Conservation (phyloP, 2,888 invertebrate genomes). For the Himalopsyche tibetana region DNA sequence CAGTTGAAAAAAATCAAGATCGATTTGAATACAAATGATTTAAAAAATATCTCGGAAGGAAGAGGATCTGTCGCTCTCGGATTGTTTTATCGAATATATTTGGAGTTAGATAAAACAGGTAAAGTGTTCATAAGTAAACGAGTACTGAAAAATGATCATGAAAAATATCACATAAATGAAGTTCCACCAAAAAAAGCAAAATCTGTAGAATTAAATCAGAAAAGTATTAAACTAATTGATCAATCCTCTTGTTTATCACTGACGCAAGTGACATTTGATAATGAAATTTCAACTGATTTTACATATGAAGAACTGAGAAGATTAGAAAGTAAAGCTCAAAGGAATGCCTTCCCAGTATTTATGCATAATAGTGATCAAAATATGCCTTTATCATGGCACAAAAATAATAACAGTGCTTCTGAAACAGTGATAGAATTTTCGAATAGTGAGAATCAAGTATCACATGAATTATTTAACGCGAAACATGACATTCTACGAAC, state of each 20-base stretch:
- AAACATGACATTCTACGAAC: slow-evolving; percentile 74
- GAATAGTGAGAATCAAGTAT: slow-evolving; percentile 81
- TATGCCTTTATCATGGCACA: slow-evolving; percentile 73
- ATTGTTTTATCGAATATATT: slow-evolving; percentile 80
- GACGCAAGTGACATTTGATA: slow-evolving; percentile 68
- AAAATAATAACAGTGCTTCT: slow-evolving; percentile 75
- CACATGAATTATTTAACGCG: slow-evolving; percentile 79
- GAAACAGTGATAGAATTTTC: slow-evolving; percentile 79
- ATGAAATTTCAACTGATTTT: slow-evolving; percentile 70
- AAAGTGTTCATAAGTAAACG: slow-evolving; percentile 76
- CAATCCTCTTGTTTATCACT: slow-evolving; percentile 71
- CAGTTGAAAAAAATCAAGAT: slow-evolving; percentile 78
- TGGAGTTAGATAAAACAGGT: slow-evolving; percentile 78
- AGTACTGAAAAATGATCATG: not conserved
- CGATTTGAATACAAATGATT: slow-evolving; percentile 71
- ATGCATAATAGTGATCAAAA: not conserved
- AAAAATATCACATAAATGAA: too few species aligned
- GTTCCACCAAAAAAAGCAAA: too few species aligned
- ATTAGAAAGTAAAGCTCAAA: slow-evolving; percentile 70
- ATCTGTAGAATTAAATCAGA: too few species aligned
- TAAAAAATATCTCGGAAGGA: slow-evolving; percentile 75
- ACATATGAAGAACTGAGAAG: slow-evolving; percentile 72
- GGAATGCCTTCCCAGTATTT: slow-evolving; percentile 66
- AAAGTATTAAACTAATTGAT: slow-evolving; percentile 66
- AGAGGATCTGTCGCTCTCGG: slow-evolving; percentile 76